These are phyloP conservation scores for Epiblema foenella DNA, from an alignment of 2,888 invertebrate species.

Conservation along the genomic window DNA sequence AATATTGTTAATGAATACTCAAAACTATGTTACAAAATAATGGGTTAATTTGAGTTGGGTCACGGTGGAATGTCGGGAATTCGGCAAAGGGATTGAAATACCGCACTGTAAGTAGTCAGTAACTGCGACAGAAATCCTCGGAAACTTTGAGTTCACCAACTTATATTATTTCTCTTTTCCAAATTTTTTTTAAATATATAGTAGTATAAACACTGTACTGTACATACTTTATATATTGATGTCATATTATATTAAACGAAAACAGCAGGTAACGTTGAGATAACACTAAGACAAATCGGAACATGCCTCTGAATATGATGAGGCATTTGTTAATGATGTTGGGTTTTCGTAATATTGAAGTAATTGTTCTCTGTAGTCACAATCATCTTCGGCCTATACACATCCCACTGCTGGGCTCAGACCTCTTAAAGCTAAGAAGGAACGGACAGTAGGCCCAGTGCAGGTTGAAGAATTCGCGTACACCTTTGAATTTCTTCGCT, in stretches of 20 bases:
- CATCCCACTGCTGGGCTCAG: too few relatives aligned
- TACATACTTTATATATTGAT: constrained; percentile 32
- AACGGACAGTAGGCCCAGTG: too few relatives aligned
- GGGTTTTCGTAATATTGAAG: background rate
- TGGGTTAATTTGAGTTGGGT: constrained; percentile 68
- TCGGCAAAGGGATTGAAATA: constrained; percentile 62
- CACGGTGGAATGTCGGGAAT: constrained; percentile 59
- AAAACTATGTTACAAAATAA: constrained; percentile 65
- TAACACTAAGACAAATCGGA: constrained; percentile 19
- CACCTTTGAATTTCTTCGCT: too few relatives aligned
- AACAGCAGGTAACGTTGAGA: background rate
- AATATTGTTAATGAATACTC: constrained; percentile 47
- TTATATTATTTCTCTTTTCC: constrained; percentile 4
- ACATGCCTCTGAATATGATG: background rate
- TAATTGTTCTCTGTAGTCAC: too few relatives aligned
- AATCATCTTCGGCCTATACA: too few relatives aligned
- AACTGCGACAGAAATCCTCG: constrained; percentile 55
- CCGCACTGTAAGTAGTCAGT: constrained; percentile 58
- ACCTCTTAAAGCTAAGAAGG: too few relatives aligned
- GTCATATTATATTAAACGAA: constrained; percentile 28
- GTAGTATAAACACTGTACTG: too few relatives aligned
- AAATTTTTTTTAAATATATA: background rate
- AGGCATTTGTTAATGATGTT: background rate
- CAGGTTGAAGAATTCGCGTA: too few relatives aligned
- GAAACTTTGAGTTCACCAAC: constrained; percentile 18